Base-by-base conservation (phyloP, 2,113 vertebrate genomes). In the Eurystomus gularis region DNA sequence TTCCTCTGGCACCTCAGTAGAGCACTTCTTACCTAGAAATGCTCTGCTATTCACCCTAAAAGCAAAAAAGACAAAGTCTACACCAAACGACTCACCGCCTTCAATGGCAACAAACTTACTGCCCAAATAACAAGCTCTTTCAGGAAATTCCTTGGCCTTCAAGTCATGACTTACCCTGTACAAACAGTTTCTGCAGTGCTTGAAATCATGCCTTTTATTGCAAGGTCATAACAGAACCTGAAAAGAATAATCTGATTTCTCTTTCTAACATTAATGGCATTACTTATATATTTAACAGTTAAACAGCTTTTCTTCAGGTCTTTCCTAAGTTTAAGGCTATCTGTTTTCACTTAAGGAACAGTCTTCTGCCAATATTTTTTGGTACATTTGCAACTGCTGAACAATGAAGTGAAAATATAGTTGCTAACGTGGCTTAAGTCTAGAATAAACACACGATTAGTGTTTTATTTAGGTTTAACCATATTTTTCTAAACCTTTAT, bases 341-440 rank as follows among this genome's bases (percentile, higher is more conserved):
- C 96, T 97, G 97, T 96, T 98, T 98, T 97, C 92, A 97, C 93
- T 97, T 97, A 97, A 77, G 68, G 77, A 96, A 91, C 21, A 81
- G 54, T 90, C 75, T 95, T 91, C 69, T 77, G 97, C 96, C 90
- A 95, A 19, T 75, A 95, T 94, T 97, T 97, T 96, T 96, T 96
- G 88, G 94, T 96, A 96, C 86, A 88, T 97, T 97, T 97, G 90
- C 90, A 98, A 96, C 87, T 95, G 93, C 73, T 95, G 87, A 97
- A 96, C 93, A 98, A 97, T 71, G 90, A 96, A 96, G 93, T 92
- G 77, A 97, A 97, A 97, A 95, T 81, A 46, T 78, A 94, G 96
- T 80, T 94, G 94, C 72, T 91, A 93, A 88, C 0, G 0, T 83
- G 68, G 80, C 90, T 96, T 94, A 95, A 69, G 76, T 65, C 82